Evolutionary conservation across 2,888 invertebrate genomes (phyloP).

Genomic region (Habrosyne pyritoides): DNA sequence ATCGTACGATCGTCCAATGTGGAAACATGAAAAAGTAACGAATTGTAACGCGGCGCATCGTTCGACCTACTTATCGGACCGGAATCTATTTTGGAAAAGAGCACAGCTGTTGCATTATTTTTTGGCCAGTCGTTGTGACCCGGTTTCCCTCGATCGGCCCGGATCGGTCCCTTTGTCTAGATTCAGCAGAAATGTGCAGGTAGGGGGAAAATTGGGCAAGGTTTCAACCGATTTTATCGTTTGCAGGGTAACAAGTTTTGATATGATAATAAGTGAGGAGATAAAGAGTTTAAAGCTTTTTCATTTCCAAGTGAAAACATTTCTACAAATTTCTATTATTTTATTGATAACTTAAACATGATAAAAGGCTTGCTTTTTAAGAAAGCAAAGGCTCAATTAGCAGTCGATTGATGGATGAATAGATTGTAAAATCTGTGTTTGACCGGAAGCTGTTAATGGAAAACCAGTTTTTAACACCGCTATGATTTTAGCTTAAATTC

Average conservation of each 20-base stretch:
- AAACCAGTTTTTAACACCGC: no score
- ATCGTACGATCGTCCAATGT: slow-evolving; percentile 28
- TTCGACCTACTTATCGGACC: slow-evolving; percentile 68
- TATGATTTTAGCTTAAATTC: no score
- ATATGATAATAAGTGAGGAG: no score
- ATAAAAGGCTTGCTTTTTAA: no score
- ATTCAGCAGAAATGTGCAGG: slow-evolving; percentile 1
- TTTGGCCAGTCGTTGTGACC: slow-evolving; percentile 70
- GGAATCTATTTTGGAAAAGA: slow-evolving; percentile 74
- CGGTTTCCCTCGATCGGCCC: slow-evolving; percentile 37
- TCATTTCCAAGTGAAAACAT: no score
- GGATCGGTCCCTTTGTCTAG: slow-evolving; percentile 9
- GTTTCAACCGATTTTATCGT: background rate
- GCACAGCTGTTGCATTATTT: slow-evolving; percentile 75
- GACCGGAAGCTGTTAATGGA: no score
- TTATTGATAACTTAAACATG: no score
- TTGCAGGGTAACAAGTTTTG: background rate
- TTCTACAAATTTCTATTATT: no score
- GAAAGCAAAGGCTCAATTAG: no score
- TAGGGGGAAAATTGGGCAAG: background rate
- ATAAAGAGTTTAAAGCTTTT: no score
- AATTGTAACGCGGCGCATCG: slow-evolving; percentile 59
- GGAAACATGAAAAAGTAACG: slow-evolving; percentile 36
- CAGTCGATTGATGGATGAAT: no score
- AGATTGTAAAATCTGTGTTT: no score